These are phyloP conservation scores for Actinia equina DNA, from an alignment of 64 coral and sea anemone species.

Conservation along the genomic window DNA sequence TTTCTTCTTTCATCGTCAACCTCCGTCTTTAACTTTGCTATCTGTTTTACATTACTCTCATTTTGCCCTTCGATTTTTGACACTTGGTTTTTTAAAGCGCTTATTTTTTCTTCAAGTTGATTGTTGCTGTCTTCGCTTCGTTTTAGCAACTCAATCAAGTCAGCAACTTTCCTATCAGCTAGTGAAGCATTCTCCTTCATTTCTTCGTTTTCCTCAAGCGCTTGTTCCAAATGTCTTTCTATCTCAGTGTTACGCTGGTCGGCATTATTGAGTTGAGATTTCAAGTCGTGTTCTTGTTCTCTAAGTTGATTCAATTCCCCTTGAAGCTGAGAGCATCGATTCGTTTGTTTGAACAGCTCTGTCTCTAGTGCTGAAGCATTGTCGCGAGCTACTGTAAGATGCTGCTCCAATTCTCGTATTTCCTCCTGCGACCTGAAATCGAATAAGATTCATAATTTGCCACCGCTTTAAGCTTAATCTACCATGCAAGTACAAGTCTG, in stretches of 20 bases:
- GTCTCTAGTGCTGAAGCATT: slow-evolving; percentile 3
- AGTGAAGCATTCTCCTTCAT: slow-evolving; percentile 34
- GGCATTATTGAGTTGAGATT: slow-evolving; percentile 8
- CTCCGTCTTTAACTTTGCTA: slow-evolving; percentile 51
- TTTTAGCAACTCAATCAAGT: slow-evolving; percentile 40
- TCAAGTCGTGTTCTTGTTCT: slow-evolving; percentile 33
- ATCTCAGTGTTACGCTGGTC: slow-evolving; percentile 38
- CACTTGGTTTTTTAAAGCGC: slow-evolving; percentile 41
- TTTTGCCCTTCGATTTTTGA: slow-evolving; percentile 60
- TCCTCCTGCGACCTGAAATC: slow-evolving; percentile 29
- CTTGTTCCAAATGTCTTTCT: slow-evolving; percentile 20
- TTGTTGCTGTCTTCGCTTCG: slow-evolving; percentile 36
- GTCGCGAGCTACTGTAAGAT: slow-evolving; percentile 33
- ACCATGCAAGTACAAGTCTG: no score
- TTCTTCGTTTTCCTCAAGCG: slow-evolving; percentile 51
- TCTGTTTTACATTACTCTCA: slow-evolving; percentile 44
- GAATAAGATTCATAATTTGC: not conserved
- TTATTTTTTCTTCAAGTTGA: slow-evolving; percentile 53
- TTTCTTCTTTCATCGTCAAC: slow-evolving; percentile 22
- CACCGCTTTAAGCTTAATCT: no score
- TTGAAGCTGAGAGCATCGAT: slow-evolving; percentile 49
- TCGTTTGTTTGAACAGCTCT: slow-evolving; percentile 37
- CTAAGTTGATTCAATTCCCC: slow-evolving; percentile 40
- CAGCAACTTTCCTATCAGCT: slow-evolving; percentile 53
- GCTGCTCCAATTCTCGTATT: slow-evolving; percentile 39